phyloP scores from a whole-genome alignment of 2,888 invertebrate species.

The Escarpia spicata region DNA sequence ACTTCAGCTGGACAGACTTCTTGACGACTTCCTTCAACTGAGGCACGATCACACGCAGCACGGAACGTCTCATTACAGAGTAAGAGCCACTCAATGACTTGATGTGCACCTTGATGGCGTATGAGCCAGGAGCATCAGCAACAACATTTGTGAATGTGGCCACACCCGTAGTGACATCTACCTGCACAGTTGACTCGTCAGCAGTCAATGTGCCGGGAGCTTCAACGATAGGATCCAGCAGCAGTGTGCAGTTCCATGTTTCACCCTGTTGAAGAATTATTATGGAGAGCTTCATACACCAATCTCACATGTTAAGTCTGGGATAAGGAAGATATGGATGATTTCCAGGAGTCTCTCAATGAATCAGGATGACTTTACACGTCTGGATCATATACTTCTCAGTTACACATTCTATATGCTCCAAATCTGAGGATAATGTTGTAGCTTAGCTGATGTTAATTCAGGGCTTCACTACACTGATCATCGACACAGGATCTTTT shows the following conservation, averaged over 20 bases:
- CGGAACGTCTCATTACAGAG: background rate
- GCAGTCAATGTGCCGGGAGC: background rate
- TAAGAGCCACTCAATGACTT: background rate
- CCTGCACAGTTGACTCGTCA: background rate
- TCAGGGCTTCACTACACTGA: too few relatives aligned
- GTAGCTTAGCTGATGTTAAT: too few relatives aligned
- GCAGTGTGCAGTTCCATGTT: constrained; percentile 2
- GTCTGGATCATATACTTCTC: too few relatives aligned
- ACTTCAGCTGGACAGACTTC: constrained; percentile 10
- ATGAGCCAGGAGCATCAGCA: background rate
- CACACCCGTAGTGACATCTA: background rate
- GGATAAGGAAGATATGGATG: too few relatives aligned
- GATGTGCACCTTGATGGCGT: background rate
- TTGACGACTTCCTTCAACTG: background rate
- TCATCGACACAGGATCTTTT: too few relatives aligned
- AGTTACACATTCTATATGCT: too few relatives aligned
- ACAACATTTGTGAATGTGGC: background rate
- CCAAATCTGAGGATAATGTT: too few relatives aligned
- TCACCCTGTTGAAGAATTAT: background rate
- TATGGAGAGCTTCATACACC: background rate
- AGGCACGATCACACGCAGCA: background rate
- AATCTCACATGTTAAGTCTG: background rate
- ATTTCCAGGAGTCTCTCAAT: too few relatives aligned
- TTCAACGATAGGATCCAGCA: background rate
- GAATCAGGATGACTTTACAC: too few relatives aligned